Percentiles rank a stretch among this genome's conserved stretches.
phyloP scores from a whole-genome alignment of 2,797 vertebrate genomes.

The Pangasius sanitwongsei region DNA sequence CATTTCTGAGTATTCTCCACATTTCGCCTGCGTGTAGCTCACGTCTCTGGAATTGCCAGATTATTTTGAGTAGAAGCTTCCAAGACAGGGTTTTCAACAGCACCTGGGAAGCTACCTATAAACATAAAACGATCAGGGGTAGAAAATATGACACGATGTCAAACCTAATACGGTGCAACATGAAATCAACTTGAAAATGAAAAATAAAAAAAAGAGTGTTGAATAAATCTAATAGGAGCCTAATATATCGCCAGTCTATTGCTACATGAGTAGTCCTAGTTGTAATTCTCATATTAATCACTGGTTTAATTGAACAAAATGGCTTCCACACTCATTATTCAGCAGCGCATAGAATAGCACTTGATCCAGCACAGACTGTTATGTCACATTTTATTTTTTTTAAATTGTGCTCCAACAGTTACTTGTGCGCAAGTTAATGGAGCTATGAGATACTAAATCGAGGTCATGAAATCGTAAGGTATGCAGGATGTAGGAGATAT shows the following conservation, averaged over 20 bases:
- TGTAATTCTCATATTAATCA: background rate
- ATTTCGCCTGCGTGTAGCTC: background rate
- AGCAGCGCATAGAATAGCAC: background rate
- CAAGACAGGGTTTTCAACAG: background rate
- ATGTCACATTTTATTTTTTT: background rate
- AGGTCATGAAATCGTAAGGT: background rate
- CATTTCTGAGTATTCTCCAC: too few relatives aligned
- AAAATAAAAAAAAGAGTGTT: background rate
- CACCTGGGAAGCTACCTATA: background rate
- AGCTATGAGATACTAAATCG: background rate
- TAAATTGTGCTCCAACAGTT: too few relatives aligned
- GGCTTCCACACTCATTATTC: background rate
- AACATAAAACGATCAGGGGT: background rate
- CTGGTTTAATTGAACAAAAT: background rate
- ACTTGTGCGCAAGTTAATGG: background rate
- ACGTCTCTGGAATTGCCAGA: background rate
- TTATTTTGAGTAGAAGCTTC: background rate
- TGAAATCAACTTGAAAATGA: background rate
- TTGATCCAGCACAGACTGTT: background rate
- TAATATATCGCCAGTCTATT: background rate
- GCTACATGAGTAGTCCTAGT: background rate
- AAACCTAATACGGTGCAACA: background rate
- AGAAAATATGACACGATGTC: background rate
- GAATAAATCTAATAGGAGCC: background rate
- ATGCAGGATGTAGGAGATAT: background rate